These are phyloP conservation scores for Drosophila ogumai DNA, from an alignment of 1,140 invertebrate species.

Conservation along the genomic window DNA sequence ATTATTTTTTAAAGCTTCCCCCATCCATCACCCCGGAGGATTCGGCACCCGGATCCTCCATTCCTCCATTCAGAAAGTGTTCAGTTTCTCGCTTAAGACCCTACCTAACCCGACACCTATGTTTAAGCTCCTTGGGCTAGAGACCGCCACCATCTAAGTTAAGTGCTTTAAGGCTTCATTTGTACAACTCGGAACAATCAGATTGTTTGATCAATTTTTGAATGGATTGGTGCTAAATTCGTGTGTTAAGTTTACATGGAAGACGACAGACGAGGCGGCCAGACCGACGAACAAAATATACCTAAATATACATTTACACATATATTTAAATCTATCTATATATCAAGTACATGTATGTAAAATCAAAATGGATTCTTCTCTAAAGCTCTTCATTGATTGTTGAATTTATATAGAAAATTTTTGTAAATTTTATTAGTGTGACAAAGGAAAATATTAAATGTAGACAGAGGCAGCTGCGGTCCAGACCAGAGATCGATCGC, in stretches of 20 bases:
- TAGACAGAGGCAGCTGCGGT: constrained; percentile 52
- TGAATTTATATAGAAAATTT: constrained; percentile 78
- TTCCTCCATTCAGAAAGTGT: constrained; percentile 35
- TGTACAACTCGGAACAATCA: constrained; percentile 83
- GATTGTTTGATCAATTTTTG: constrained; percentile 83
- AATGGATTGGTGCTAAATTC: constrained; percentile 83
- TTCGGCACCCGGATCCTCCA: neutral
- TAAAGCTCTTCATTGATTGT: constrained; percentile 75
- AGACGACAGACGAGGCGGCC: constrained; percentile 16
- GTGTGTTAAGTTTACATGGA: constrained; percentile 74
- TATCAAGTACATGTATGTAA: constrained; percentile 45
- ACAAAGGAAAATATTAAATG: constrained; percentile 53
- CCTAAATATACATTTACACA: constrained; percentile 37
- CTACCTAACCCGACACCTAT: constrained; percentile 16
- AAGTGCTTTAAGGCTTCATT: constrained; percentile 74
- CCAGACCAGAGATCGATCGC: constrained; percentile 2
- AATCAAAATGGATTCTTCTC: constrained; percentile 52
- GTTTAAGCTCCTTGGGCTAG: constrained; percentile 40
- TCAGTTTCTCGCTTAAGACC: constrained; percentile 46
- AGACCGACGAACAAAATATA: constrained; percentile 38
- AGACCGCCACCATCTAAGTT: constrained; percentile 46
- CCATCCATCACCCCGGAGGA: neutral
- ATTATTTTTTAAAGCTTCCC: constrained; percentile 49
- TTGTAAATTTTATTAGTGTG: constrained; percentile 78
- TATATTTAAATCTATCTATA: constrained; percentile 46